Evolutionary conservation across 2,797 vertebrate genomes (phyloP), one percentile per base, ranked within the genome.

Genomic region (Helostoma temminkii): DNA sequence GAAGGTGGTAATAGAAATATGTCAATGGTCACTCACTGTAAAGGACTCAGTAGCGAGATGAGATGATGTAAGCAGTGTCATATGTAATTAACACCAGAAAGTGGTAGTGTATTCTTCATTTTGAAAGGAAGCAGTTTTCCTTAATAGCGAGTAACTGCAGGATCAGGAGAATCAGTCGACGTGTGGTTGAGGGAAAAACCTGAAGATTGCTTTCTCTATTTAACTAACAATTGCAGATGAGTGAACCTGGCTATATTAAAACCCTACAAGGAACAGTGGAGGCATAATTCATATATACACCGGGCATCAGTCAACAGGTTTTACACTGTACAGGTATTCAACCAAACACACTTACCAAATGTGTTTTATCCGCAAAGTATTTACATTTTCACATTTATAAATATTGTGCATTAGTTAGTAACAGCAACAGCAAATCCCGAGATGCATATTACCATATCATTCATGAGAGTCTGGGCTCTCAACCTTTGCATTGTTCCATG

Each of bases 301-400:
- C 74, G 25, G 61, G 53, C 63, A 52, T 57, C 18, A 30, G 66
- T 68, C 52, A 37, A 61, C 16, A 47, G 47, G 32, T 46, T 63
- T 63, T 43, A 81, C 76, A 81, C 80, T 89, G 62, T 84, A 77
- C 78, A 91, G 22, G 66, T 43, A 39, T 71, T 76, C 25, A 60
- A 47, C 41, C 30, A 66, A 73, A 78, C 34, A 81, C 55, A 59
- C 49, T 71, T 42, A 59, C 50, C 65, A 64, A 78, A 71, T 16
- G 58, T 71, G 22, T 66, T 57, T 69, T 5, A 18, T 37, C 32
- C 41, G 52, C 34, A 39, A 63, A 60, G n/a, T 90, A 91, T 91
- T 86, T 91, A 91, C 81, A 90, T 74, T 74, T 85, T 88, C 82
- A 87, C 74, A 85, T 76, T 84, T 80, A 72, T 71, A 84, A 88